Evolutionary conservation across 2,888 invertebrate species (phyloP), one percentile per base, ranked within the genome.

Genomic region (Eledona agricola): DNA sequence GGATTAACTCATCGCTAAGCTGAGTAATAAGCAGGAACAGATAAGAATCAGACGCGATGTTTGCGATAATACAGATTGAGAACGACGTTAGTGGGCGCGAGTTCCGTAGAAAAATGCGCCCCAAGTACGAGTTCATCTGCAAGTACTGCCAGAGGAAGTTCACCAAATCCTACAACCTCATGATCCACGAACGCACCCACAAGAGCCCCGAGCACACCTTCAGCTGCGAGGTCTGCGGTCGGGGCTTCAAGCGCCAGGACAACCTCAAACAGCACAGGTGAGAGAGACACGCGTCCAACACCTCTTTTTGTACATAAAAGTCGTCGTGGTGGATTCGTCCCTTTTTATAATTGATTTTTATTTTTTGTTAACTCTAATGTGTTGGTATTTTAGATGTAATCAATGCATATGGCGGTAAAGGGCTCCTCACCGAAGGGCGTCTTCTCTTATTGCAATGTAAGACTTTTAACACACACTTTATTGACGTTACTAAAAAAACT

Each of bases 151-250:
- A 92, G 78, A 86, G 97, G 73, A 88, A 96, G 78, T 98, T 98
- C 83, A 96, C 95, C 74, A 98, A 98, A 82, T 91, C 93, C 65
- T 98, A 98, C 83, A 98, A 98, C 81, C 84, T 98, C 77, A 88
- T 97, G 85, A 97, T 98, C 72, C 97, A 98, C 83, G 97, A 97
- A 79, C 85, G 96, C 78, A 96, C 96, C 70, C 97, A 98, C 83
- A 95, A 95, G 78, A 94, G 96, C 77, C 90, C 90, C 59, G 96
- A 97, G 81, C 84, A 96, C 72, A 94, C 96, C 49, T 98, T 93
- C 81, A 90, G 93, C 71, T 98, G 97, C 81, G 96, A 97, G 79
- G 92, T 96, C 67, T 98, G 97, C 80, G 93, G 94, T 72, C 96
- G 96, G 81, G 93, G 93, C 67, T 98, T 98, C 86, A 92, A 97